A percentile compares a stretch with the other conserved stretches of the same genome.
phyloP scores from a whole-genome alignment of 2,888 invertebrate species.

The Hypercompe scribonia region DNA sequence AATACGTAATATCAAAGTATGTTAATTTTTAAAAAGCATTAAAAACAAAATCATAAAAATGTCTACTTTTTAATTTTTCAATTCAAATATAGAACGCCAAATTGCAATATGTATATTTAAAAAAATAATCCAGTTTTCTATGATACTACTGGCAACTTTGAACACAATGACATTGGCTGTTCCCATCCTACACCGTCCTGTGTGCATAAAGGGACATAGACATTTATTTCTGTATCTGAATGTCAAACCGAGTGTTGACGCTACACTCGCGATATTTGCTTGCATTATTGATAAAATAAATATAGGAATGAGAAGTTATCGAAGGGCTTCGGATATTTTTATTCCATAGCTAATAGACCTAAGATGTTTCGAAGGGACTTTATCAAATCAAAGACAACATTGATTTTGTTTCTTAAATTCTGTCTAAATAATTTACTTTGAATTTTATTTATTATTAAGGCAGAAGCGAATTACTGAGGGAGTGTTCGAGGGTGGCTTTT shows the following conservation, averaged over 20 bases:
- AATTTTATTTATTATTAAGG: too few species aligned
- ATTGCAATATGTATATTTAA: background rate
- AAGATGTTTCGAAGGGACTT: background rate
- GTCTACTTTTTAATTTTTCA: background rate
- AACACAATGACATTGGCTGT: constrained; percentile 26
- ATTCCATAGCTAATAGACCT: background rate
- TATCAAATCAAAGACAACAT: background rate
- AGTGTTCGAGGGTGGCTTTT: too few species aligned
- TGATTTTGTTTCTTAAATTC: background rate
- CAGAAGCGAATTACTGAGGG: too few species aligned
- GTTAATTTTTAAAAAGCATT: background rate
- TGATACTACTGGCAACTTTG: constrained; percentile 13
- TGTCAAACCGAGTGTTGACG: constrained; percentile 43
- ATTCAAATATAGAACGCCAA: background rate
- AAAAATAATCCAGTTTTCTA: background rate
- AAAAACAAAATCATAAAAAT: background rate
- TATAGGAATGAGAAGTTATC: background rate
- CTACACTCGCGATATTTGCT: constrained; percentile 33
- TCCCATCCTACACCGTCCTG: constrained; percentile 41
- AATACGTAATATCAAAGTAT: too few species aligned
- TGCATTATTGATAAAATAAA: constrained; percentile 8
- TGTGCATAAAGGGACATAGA: constrained; percentile 45
- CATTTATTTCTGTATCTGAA: constrained; percentile 51
- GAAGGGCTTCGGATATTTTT: background rate
- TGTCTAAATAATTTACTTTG: too few species aligned